Percentiles rank a stretch among this genome's conserved stretches.
These are phyloP conservation scores for Chascanopsetta lugubris DNA, from an alignment of 2,113 vertebrate genomes.

Conservation along the genomic window DNA sequence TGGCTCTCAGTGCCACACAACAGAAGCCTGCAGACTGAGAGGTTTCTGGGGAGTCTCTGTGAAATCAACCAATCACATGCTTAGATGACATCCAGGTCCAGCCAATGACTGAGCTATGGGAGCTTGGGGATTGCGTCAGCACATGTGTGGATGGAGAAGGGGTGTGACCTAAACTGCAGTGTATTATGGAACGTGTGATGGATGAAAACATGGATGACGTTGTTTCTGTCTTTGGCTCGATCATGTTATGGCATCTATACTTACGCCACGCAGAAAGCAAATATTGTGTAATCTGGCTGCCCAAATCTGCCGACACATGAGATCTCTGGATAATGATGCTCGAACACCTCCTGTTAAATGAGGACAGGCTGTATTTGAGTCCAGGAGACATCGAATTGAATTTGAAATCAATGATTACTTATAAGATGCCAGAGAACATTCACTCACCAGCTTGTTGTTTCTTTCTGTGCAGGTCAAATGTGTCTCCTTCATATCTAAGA, in stretches of 20 bases:
- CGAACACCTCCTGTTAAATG: constrained; percentile 77
- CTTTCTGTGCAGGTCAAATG: constrained; percentile 83
- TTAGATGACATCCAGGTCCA: constrained; percentile 9
- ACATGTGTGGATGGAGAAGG: not conserved
- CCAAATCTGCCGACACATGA: constrained; percentile 83
- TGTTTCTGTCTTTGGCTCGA: too few species aligned
- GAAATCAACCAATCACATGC: constrained; percentile 64
- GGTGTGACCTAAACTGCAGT: not conserved
- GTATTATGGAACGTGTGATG: not conserved
- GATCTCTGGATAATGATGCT: constrained; percentile 84
- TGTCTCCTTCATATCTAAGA: constrained; percentile 86
- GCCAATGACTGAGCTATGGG: constrained; percentile 42
- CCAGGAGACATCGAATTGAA: not conserved
- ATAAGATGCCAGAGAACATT: too few species aligned
- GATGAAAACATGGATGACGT: not conserved
- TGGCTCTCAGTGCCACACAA: constrained; percentile 81
- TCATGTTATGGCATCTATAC: constrained; percentile 32
- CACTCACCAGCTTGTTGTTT: constrained; percentile 75
- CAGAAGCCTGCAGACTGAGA: constrained; percentile 71
- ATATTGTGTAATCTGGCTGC: constrained; percentile 72
- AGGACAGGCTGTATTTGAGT: not conserved
- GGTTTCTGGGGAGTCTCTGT: constrained; percentile 80
- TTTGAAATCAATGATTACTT: not conserved
- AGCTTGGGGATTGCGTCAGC: constrained; percentile 20
- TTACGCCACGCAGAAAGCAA: constrained; percentile 85